A percentile compares a stretch with the other conserved stretches of the same genome.
Evolutionary conservation across 1,140 invertebrate species (phyloP).

Genomic region (Cyrtorhinus lividipennis): DNA sequence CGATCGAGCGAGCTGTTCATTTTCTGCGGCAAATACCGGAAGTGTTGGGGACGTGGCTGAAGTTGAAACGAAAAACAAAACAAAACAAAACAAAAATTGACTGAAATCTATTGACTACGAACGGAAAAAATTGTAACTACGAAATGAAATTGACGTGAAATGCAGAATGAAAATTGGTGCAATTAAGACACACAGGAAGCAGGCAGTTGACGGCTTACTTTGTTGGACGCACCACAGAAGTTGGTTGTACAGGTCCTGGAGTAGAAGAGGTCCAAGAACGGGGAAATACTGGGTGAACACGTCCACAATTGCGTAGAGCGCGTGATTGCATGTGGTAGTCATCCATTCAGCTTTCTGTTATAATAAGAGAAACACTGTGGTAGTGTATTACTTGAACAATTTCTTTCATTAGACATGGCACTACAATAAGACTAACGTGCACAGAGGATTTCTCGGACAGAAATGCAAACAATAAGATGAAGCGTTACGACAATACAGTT

Average conservation of each 20-base stretch:
- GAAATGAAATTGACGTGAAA: background rate
- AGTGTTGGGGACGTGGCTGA: background rate
- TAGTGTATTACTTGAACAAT: no score
- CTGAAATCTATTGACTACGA: no score
- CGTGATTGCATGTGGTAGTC: slow-evolving; percentile 99
- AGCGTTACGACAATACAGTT: no score
- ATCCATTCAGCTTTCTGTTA: slow-evolving; percentile 98
- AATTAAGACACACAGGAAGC: no score
- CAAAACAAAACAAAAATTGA: background rate
- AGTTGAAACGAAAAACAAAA: background rate
- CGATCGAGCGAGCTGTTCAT: slow-evolving; percentile 88
- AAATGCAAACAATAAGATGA: no score
- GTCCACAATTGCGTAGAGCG: slow-evolving; percentile 94
- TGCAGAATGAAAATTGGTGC: no score
- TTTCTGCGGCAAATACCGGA: slow-evolving; percentile 33
- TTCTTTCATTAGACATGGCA: no score
- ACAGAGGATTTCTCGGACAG: no score
- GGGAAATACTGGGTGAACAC: slow-evolving; percentile 98
- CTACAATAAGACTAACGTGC: no score
- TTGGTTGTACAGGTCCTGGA: slow-evolving; percentile 84
- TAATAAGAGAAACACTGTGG: no score
- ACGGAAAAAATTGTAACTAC: background rate
- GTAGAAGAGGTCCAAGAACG: slow-evolving; percentile 66
- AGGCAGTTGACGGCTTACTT: slow-evolving; percentile 53
- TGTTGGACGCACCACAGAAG: slow-evolving; percentile 95